Conservation (phyloP, 2,113 vertebrate genomes). For the Percina caprodes region DNA sequence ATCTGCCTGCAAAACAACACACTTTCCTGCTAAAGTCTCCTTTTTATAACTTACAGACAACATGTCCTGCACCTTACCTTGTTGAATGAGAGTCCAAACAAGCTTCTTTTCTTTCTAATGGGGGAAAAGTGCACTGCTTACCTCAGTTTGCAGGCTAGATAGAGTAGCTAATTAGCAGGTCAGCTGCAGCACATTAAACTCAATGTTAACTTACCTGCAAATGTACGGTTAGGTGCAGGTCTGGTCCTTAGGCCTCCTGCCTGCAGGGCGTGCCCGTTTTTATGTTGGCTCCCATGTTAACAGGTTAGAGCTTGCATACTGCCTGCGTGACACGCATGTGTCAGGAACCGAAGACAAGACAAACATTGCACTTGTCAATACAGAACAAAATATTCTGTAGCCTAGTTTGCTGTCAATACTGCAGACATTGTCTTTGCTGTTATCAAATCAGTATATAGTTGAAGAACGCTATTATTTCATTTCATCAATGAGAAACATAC, state of each 20-base stretch:
- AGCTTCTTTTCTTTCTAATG: neutral
- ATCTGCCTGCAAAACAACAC: neutral
- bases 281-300: no score
- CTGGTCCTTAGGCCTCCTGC: neutral
- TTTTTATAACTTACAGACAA: neutral
- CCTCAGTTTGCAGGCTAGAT: neutral
- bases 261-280: no score
- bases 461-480: no score
- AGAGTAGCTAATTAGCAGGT: neutral
- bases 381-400: no score
- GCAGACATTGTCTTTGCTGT: no score
- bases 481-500: no score
- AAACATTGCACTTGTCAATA: no score
- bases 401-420: no score
- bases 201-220: neutral
- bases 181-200: slow-evolving; percentile 11
- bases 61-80: neutral
- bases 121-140: neutral
- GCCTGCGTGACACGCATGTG: no score
- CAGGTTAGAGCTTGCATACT: no score
- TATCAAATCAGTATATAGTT: no score
- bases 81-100: neutral
- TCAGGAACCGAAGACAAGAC: no score
- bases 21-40: neutral
- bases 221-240: neutral